Conservation (phyloP, 2,888 invertebrate genomes). For the Archaeoteleia sp. region DNA sequence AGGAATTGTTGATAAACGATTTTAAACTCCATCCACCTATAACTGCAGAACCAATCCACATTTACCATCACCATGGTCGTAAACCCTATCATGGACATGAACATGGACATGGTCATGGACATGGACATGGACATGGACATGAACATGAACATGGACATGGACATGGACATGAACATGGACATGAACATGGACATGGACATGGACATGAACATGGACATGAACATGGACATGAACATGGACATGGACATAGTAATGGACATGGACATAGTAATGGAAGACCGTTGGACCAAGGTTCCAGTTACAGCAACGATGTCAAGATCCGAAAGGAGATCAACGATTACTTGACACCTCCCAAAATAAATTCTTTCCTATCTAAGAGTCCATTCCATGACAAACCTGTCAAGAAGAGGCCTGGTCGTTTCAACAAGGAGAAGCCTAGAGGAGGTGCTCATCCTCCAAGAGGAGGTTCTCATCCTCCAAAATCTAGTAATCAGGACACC, state of each 20-base stretch:
- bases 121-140: too few species aligned
- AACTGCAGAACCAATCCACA: slow-evolving; percentile 52
- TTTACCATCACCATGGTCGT: slow-evolving; percentile 53
- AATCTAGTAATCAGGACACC: slow-evolving; percentile 56
- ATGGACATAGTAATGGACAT: too few species aligned
- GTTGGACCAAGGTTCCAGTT: slow-evolving; percentile 30
- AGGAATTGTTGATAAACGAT: slow-evolving; percentile 65
- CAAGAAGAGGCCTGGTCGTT: slow-evolving; percentile 62
- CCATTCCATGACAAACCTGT: slow-evolving; percentile 63
- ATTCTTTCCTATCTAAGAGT: slow-evolving; percentile 62
- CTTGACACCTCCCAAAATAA: slow-evolving; percentile 66
- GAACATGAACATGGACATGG: too few species aligned
- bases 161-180: too few species aligned
- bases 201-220: too few species aligned
- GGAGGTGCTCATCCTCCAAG: slow-evolving; percentile 52
- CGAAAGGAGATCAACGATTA: slow-evolving; percentile 60
- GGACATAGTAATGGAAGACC: slow-evolving; percentile 42
- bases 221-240: too few species aligned
- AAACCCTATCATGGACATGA: too few species aligned
- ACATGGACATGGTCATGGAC: too few species aligned
- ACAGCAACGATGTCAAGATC: slow-evolving; percentile 45
- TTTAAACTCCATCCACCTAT: slow-evolving; percentile 55
- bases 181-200: too few species aligned
- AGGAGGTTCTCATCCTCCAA: slow-evolving; percentile 22
- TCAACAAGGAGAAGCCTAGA: slow-evolving; percentile 52